These are phyloP conservation scores for Montifringilla adamsi DNA, from an alignment of 2,113 vertebrate genomes.

Conservation along the genomic window DNA sequence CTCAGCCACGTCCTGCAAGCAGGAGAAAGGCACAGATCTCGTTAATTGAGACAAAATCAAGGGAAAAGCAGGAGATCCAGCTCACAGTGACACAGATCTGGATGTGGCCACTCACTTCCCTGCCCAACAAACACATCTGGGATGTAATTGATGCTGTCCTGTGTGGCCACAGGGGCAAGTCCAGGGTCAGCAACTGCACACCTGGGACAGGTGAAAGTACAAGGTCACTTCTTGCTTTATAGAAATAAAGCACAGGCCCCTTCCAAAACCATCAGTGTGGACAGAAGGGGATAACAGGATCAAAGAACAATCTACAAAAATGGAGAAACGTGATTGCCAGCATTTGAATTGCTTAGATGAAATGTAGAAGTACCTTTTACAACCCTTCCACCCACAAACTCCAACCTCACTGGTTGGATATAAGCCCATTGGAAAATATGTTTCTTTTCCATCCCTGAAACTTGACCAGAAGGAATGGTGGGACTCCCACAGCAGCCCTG, in stretches of 20 bases:
- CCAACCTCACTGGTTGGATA: not conserved
- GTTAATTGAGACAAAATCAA: not conserved
- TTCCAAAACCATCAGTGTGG: not conserved
- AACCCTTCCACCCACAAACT: not conserved
- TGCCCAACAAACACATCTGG: not conserved
- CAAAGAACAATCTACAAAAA: not conserved
- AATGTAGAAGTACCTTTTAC: not conserved
- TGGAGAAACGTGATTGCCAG: not conserved
- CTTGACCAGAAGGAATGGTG: not conserved
- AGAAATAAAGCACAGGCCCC: not conserved
- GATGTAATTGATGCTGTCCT: not conserved
- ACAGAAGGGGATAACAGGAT: not conserved
- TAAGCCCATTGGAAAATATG: not conserved
- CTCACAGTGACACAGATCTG: not conserved
- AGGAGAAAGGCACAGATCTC: not conserved
- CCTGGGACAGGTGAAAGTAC: rapidly evolving
- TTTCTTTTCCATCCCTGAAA: not conserved
- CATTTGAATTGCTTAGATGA: not conserved
- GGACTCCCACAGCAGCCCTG: not conserved
- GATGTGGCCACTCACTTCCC: not conserved
- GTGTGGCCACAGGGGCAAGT: not conserved
- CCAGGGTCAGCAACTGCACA: not conserved
- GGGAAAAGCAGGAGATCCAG: not conserved
- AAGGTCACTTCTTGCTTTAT: not conserved
- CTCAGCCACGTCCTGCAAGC: slow-evolving; percentile 84